Conservation (phyloP, 1,140 invertebrate genomes). For the Pachyrhynchus sulphureomaculatus region DNA sequence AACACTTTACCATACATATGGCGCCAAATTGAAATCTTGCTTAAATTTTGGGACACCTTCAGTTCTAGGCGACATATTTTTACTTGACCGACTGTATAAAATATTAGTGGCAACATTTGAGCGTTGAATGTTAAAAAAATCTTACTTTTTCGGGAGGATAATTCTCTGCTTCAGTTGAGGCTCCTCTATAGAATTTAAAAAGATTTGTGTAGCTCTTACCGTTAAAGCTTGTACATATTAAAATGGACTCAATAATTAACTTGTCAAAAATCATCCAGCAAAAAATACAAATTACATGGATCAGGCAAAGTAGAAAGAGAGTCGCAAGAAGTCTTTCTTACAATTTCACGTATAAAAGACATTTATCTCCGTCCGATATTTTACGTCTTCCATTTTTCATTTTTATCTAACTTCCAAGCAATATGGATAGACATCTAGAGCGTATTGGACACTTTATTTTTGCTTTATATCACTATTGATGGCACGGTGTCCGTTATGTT, state of each 20-base stretch:
- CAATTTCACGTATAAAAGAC: background rate
- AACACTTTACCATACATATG: no score
- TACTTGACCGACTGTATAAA: no score
- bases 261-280: background rate
- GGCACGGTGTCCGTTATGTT: background rate
- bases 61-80: no score
- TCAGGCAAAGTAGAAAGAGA: background rate
- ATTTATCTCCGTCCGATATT: background rate
- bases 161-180: no score
- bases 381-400: background rate
- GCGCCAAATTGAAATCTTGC: no score
- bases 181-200: no score
- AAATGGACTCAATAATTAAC: constrained; percentile 1
- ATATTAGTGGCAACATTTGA: no score
- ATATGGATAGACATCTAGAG: background rate
- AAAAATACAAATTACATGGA: background rate
- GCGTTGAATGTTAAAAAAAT: no score
- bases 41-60: no score
- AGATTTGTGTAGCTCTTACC: no score
- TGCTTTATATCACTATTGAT: background rate
- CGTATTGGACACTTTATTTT: background rate
- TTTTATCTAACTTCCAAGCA: constrained; percentile 1
- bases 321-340: background rate
- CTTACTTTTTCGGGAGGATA: no score
- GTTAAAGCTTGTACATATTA: no score